A percentile compares a stretch with the other conserved stretches of the same genome.
These are phyloP conservation scores for Caenorhabditis brenneri DNA, from an alignment of 1,140 invertebrate genomes.

Conservation along the genomic window DNA sequence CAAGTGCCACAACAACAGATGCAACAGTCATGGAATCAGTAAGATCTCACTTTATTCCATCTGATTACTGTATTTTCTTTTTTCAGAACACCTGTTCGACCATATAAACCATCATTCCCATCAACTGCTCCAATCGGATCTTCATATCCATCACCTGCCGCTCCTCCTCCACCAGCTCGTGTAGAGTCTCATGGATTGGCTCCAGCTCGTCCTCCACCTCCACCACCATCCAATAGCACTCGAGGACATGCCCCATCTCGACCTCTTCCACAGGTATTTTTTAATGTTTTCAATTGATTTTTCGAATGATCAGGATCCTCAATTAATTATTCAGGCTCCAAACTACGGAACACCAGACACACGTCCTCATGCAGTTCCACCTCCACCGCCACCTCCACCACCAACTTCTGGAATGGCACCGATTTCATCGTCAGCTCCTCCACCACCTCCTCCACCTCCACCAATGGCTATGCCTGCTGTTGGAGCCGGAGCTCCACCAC, in stretches of 20 bases:
- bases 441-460: slow-evolving; percentile 49
- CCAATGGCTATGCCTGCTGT: not conserved
- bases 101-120: slow-evolving; percentile 23
- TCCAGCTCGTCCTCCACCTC: slow-evolving; percentile 43
- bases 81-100: slow-evolving; percentile 32
- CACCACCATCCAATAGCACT: slow-evolving; percentile 24
- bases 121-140: slow-evolving; percentile 23
- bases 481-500: slow-evolving; percentile 24
- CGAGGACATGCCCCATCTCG: not conserved
- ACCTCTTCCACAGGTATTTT: slow-evolving; percentile 30
- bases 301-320: not conserved
- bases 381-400: slow-evolving; percentile 52
- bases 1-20: not conserved
- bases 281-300: not conserved
- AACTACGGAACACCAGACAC: not conserved
- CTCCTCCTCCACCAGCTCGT: slow-evolving; percentile 45
- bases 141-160: not conserved
- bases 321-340: not conserved
- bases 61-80: not conserved
- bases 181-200: slow-evolving; percentile 12
- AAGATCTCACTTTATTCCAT: not conserved
- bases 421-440: slow-evolving; percentile 9
- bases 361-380: slow-evolving; percentile 36
- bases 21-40: not conserved
- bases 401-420: not conserved